Percentiles rank a stretch among this genome's conserved stretches.
Evolutionary conservation across 2,797 vertebrate species (phyloP).

Genomic region (Gobio occitaniae): DNA sequence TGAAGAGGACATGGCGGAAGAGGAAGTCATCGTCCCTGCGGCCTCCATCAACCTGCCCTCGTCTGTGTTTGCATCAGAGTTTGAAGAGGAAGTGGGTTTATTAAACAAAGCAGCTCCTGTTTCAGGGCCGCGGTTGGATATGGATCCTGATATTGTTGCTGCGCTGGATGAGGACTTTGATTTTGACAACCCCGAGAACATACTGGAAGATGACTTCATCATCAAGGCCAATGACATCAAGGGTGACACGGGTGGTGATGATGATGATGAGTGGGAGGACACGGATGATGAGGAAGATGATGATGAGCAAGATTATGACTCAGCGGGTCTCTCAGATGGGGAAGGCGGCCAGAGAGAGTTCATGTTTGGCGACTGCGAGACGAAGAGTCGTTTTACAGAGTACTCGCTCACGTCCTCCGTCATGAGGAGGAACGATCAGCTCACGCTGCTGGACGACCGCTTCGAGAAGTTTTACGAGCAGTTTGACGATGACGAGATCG

Average conservation of each 20-base stretch:
- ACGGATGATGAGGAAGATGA: slow-evolving; percentile 75
- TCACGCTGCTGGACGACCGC: slow-evolving; percentile 91
- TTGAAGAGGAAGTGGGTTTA: slow-evolving; percentile 95
- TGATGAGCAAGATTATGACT: slow-evolving; percentile 70
- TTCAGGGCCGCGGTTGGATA: slow-evolving; percentile 93
- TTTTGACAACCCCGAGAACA: slow-evolving; percentile 90
- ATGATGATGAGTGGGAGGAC: slow-evolving; percentile 88
- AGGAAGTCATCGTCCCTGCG: slow-evolving; percentile 61
- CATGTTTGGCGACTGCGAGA: slow-evolving; percentile 91
- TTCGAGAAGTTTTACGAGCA: slow-evolving; percentile 98
- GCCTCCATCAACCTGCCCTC: slow-evolving; percentile 90
- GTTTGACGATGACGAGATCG: slow-evolving; percentile 96
- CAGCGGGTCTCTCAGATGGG: slow-evolving; percentile 78
- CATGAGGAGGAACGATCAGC: slow-evolving; percentile 93
- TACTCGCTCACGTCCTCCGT: slow-evolving; percentile 95
- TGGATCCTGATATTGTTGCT: slow-evolving; percentile 97
- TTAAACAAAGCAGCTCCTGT: slow-evolving; percentile 97
- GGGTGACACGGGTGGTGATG: slow-evolving; percentile 64
- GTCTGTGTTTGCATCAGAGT: slow-evolving; percentile 96
- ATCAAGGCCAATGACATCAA: slow-evolving; percentile 82
- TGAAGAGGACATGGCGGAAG: slow-evolving; percentile 58
- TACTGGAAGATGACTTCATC: slow-evolving; percentile 95
- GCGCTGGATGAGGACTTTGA: slow-evolving; percentile 97
- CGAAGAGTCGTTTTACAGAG: slow-evolving; percentile 93
- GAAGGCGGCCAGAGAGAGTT: slow-evolving; percentile 67